Evolutionary conservation across 2,888 invertebrate genomes (phyloP).

Genomic region (Pseudococcus longispinus): DNA sequence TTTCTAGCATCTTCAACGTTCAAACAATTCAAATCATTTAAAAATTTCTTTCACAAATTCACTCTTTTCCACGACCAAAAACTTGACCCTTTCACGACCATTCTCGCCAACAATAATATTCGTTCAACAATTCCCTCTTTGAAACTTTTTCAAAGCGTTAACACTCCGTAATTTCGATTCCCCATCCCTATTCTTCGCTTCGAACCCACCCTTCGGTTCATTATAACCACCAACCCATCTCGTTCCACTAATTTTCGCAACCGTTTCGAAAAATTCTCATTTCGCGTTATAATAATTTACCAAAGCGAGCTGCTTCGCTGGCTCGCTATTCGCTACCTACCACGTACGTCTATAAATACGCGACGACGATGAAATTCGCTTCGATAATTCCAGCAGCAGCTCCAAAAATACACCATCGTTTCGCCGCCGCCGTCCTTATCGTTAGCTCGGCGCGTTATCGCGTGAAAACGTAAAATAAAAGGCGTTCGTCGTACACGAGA

Average conservation of each 20-base stretch:
- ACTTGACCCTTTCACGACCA: too few relatives aligned
- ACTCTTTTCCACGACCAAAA: too few relatives aligned
- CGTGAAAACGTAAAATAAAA: not conserved
- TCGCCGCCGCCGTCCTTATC: not conserved
- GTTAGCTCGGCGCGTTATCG: not conserved
- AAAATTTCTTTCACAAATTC: too few relatives aligned
- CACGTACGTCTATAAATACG: not conserved
- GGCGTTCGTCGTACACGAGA: not conserved
- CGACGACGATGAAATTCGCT: not conserved
- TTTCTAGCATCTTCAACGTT: too few relatives aligned
- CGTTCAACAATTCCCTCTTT: too few relatives aligned
- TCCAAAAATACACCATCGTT: not conserved
- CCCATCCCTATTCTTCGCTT: not conserved
- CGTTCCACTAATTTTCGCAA: not conserved
- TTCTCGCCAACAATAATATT: too few relatives aligned
- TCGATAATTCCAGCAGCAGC: not conserved
- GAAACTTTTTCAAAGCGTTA: too few relatives aligned
- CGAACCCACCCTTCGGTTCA: not conserved
- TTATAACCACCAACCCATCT: not conserved
- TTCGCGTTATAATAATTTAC: not conserved
- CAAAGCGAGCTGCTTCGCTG: not conserved
- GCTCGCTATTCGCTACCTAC: not conserved
- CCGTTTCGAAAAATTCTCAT: not conserved
- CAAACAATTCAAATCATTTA: too few relatives aligned
- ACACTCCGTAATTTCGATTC: too few relatives aligned